Percentiles rank a stretch among this genome's conserved stretches.
These are phyloP conservation scores for Symphodus melops DNA, from an alignment of 2,113 vertebrate species.

Conservation along the genomic window DNA sequence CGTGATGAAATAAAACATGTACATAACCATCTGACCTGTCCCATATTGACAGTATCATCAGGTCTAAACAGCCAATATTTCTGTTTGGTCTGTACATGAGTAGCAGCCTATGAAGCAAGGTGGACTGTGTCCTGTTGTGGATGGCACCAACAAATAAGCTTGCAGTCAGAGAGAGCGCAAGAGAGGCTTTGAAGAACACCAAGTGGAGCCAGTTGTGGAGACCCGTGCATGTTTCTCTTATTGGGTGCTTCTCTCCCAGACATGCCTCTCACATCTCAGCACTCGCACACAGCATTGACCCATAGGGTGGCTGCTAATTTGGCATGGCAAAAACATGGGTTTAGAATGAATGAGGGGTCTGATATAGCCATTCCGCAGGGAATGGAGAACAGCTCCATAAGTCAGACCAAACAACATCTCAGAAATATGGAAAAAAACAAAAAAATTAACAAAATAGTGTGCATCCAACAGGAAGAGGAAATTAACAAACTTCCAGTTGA, in stretches of 20 bases:
- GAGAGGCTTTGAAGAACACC: conserved; percentile 65
- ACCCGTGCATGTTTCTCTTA: conserved; percentile 53
- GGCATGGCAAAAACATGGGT: conserved; percentile 73
- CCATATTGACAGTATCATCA: conserved; percentile 65
- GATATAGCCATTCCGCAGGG: conserved; percentile 34
- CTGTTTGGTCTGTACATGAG: conserved; percentile 42
- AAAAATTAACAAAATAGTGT: not conserved
- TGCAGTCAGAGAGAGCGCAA: not conserved
- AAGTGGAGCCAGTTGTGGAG: conserved; percentile 67
- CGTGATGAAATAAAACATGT: conserved; percentile 56
- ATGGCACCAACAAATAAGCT: conserved; percentile 11
- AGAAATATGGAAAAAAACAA: conserved; percentile 27
- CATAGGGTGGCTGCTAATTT: conserved; percentile 72
- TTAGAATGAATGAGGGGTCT: conserved; percentile 50
- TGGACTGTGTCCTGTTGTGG: not conserved
- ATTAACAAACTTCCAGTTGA: not conserved
- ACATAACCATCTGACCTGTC: conserved; percentile 44
- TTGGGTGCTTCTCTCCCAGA: conserved; percentile 61
- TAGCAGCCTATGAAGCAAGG: conserved; percentile 4
- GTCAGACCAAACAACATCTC: conserved; percentile 20
- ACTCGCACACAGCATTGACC: conserved; percentile 67
- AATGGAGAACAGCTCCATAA: not conserved
- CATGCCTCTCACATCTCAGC: conserved; percentile 48
- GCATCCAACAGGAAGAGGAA: not conserved
- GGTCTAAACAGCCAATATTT: conserved; percentile 49